Evolutionary conservation across 2,113 vertebrate genomes (phyloP).

Genomic region (Rhinoderma darwinii): DNA sequence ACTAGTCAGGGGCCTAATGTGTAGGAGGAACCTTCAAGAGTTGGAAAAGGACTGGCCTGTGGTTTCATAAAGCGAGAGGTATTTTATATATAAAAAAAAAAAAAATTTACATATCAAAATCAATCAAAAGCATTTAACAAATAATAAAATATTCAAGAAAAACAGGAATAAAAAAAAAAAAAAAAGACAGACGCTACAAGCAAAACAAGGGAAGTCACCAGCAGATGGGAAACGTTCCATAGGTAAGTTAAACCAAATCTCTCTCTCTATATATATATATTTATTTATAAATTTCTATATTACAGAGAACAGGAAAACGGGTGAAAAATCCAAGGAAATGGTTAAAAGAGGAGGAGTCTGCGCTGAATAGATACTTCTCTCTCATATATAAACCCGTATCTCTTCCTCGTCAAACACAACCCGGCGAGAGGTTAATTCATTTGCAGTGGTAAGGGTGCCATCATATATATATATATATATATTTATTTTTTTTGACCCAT

Average conservation of each 20-base stretch:
- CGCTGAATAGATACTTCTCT: slow-evolving; percentile 44
- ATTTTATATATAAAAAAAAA: no score
- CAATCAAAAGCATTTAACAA: not conserved
- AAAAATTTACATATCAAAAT: not conserved
- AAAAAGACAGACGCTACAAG: slow-evolving; percentile 20
- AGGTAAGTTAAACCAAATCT: slow-evolving; percentile 54
- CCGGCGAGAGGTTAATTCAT: slow-evolving; percentile 23
- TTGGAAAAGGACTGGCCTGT: not conserved
- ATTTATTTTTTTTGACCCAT: not conserved
- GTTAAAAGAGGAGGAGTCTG: slow-evolving; percentile 27
- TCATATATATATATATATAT: no score
- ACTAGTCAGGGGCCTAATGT: not conserved
- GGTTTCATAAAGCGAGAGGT: not conserved
- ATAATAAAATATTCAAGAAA: slow-evolving; percentile 11
- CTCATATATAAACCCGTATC: slow-evolving; percentile 55
- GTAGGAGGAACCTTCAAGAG: no score
- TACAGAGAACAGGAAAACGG: slow-evolving; percentile 53
- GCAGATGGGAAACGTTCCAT: slow-evolving; percentile 32
- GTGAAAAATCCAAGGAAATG: slow-evolving; percentile 46
- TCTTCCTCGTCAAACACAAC: slow-evolving; percentile 34
- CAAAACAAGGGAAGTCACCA: slow-evolving; percentile 26
- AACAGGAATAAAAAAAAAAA: not conserved
- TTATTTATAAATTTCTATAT: slow-evolving; percentile 56
- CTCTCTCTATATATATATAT: slow-evolving; percentile 46
- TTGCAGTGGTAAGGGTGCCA: slow-evolving; percentile 20